Percentiles rank a stretch among this genome's conserved stretches.
These are phyloP conservation scores for Sinhomidia bicolor DNA, from an alignment of 2,888 invertebrate species.

Conservation along the genomic window DNA sequence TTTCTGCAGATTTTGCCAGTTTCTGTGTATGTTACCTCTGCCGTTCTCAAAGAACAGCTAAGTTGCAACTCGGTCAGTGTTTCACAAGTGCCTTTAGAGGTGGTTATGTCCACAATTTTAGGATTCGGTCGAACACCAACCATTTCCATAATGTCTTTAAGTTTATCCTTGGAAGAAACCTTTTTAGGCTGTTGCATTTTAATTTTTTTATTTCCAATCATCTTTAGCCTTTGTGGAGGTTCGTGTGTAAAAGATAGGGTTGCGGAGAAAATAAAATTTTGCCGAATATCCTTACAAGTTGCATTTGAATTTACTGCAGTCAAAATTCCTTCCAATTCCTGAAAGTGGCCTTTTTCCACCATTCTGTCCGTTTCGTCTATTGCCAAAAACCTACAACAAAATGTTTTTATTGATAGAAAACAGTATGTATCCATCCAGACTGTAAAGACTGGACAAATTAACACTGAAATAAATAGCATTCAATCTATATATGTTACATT, in stretches of 20 bases:
- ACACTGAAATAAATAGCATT: too few species aligned
- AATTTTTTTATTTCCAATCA: constrained; percentile 81
- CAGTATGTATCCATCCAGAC: background rate
- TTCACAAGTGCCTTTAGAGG: constrained; percentile 90
- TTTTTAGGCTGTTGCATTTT: constrained; percentile 81
- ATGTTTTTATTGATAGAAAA: too few species aligned
- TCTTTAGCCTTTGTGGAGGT: constrained; percentile 83
- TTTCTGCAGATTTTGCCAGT: background rate
- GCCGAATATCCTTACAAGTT: constrained; percentile 85
- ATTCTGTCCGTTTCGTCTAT: constrained; percentile 99
- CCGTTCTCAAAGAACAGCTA: constrained; percentile 89
- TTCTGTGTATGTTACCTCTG: constrained; percentile 86
- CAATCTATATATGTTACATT: too few species aligned
- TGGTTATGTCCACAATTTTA: constrained; percentile 96
- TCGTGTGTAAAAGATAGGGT: constrained; percentile 96
- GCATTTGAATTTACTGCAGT: constrained; percentile 90
- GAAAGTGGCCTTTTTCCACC: constrained; percentile 98
- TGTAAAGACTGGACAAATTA: background rate
- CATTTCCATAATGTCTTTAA: constrained; percentile 89
- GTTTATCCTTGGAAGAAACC: constrained; percentile 89
- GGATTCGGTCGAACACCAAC: constrained; percentile 91
- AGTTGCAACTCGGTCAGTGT: constrained; percentile 93
- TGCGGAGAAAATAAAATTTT: constrained; percentile 98
- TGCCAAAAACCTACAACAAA: constrained; percentile 87
- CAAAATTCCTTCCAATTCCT: constrained; percentile 92